Conservation (phyloP, 2,888 invertebrate genomes). For the Clusia tigrina region DNA sequence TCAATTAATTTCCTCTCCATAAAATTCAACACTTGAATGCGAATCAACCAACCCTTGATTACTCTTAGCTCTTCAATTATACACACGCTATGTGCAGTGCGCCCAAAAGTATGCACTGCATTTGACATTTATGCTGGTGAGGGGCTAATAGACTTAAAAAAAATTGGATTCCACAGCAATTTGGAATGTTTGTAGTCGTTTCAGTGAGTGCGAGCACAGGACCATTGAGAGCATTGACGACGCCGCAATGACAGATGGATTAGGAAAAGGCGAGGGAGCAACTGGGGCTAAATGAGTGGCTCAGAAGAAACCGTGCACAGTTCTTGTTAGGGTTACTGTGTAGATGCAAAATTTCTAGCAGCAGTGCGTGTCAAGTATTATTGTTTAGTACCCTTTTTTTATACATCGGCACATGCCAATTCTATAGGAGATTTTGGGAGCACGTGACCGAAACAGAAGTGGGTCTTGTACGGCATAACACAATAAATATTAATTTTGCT, state of each 20-base stretch:
- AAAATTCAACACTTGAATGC: neutral
- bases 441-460: neutral
- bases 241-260: neutral
- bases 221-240: neutral
- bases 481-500: too few species aligned
- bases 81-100: neutral
- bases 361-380: neutral
- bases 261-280: neutral
- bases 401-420: neutral
- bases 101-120: conserved; percentile 29
- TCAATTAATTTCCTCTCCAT: neutral
- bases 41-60: neutral
- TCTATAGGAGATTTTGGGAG: neutral
- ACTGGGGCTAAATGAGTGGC: too few species aligned
- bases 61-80: neutral
- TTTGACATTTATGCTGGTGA: conserved; percentile 26
- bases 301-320: too few species aligned
- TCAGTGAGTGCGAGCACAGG: neutral
- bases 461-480: neutral
- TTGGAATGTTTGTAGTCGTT: neutral
- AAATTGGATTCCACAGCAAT: neutral
- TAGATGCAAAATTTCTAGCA: neutral
- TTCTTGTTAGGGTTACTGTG: too few species aligned
- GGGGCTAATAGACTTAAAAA: too few species aligned
- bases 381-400: neutral